Evolutionary conservation across 2,797 vertebrate genomes (phyloP), one percentile per base, ranked within the genome.

Genomic region (Thunnus albacares): DNA sequence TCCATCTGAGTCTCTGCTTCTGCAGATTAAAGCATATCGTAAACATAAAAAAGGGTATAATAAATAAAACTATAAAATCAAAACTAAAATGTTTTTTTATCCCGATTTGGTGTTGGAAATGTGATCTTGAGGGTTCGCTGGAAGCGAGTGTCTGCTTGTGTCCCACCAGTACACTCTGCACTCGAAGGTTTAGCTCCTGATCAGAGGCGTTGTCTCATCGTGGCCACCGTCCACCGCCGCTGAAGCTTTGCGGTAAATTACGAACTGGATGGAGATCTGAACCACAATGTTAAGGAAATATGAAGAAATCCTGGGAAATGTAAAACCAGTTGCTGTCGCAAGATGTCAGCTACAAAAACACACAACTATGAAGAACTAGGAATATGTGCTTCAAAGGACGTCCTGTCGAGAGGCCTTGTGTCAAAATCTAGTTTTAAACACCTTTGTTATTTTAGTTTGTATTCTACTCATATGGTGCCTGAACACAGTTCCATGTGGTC

Each of bases 181-280:
- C 17, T 51, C 47, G 0, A 43, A 13, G 56, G n/a, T 26, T 80
- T 81, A 96, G 83, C 79, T 78, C 0, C 61, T 12, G 0, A 99
- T 94, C 5, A 99, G 96, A 4, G 97, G 94, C 1, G 91, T 82
- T 0, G 71, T 90, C 89, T 99, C 97, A 0, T 93, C 95, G 0
- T 38, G 81, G 0, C 0, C 15, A 33, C 84, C 0, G 0, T 8
- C 8, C 60, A 2, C 38, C 61, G 3, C 4, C 38, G 1, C 41
- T 0, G 51, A 47, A 53, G 85, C 1, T 1, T 89, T 88, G 1
- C 89, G 89, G 52, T 99, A 99, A 0, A 89, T 72, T 0, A 99
- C 22, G 87, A 99, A 99, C 95, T 99, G 98, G 22, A 96, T 2
- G 0, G 97, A 96, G 79, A 99, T 99, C 98, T 98, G 96, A 85